phyloP scores from a whole-genome alignment of 2,888 invertebrate species.

The Caenorhabditis uteleia region DNA sequence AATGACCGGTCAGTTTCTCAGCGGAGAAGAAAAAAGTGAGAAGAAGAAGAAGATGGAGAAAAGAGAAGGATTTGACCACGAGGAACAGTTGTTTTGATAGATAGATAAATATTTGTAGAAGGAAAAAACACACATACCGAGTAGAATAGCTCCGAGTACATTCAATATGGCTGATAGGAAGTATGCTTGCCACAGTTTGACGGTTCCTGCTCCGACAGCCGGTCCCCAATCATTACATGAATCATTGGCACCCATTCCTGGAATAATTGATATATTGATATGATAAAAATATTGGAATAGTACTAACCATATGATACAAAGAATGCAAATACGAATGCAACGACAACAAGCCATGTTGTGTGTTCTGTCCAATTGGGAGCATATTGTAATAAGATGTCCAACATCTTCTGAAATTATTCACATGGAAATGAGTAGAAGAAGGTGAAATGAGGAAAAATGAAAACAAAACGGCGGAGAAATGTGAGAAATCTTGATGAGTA shows the following conservation, averaged over 20 bases:
- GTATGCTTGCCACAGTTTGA: conserved; percentile 78
- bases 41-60: too few species aligned
- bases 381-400: conserved; percentile 44
- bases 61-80: too few species aligned
- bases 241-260: conserved; percentile 54
- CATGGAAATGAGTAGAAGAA: not conserved
- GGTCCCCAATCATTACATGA: conserved; percentile 59
- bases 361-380: conserved; percentile 44
- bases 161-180: conserved; percentile 93
- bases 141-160: conserved; percentile 89
- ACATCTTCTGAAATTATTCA: conserved; percentile 13
- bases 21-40: too few species aligned
- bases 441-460: not conserved
- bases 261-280: not conserved
- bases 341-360: conserved; percentile 49
- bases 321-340: conserved; percentile 56
- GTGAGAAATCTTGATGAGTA: too few species aligned
- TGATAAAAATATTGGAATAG: not conserved
- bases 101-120: too few species aligned
- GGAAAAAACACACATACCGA: conserved; percentile 73
- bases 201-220: conserved; percentile 55
- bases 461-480: not conserved
- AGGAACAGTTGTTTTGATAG: too few species aligned
- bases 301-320: conserved; percentile 47
- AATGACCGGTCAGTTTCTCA: too few species aligned